These are phyloP conservation scores for Prostheceraeus crozeri DNA, from an alignment of 2,888 invertebrate species.

Conservation along the genomic window DNA sequence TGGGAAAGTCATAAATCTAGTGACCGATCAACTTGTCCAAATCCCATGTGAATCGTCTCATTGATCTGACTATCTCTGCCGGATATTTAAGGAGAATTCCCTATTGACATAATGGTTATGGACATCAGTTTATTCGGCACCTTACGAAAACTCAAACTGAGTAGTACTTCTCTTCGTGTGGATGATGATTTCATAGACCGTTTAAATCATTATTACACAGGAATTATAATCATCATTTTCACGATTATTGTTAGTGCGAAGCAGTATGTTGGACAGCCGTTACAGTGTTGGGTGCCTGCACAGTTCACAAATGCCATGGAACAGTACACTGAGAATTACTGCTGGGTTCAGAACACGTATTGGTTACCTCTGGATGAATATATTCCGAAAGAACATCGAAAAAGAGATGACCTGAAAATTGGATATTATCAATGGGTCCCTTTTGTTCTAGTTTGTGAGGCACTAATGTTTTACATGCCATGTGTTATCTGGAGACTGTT, in stretches of 20 bases:
- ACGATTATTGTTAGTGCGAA: conserved; percentile 54
- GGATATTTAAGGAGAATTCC: no score
- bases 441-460: conserved; percentile 58
- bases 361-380: conserved; percentile 58
- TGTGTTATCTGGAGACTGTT: conserved; percentile 58
- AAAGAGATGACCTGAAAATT: conserved; percentile 43
- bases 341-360: conserved; percentile 60
- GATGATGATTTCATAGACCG: conserved; percentile 56
- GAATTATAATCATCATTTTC: conserved; percentile 54
- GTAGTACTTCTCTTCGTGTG: conserved; percentile 47
- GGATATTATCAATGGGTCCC: conserved; percentile 58
- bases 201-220: conserved; percentile 55
- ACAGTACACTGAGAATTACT: conserved; percentile 60
- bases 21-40: no score
- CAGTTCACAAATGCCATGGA: conserved; percentile 60
- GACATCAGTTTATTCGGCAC: conserved; percentile 34
- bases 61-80: no score
- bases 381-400: conserved; percentile 45
- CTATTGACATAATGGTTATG: no score
- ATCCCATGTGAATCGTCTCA: no score
- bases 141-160: conserved; percentile 25
- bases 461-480: conserved; percentile 58
- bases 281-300: conserved; percentile 69
- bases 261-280: conserved; percentile 67
- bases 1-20: no score